phyloP scores from a whole-genome alignment of 2,888 invertebrate species.

The Agrochola macilenta region DNA sequence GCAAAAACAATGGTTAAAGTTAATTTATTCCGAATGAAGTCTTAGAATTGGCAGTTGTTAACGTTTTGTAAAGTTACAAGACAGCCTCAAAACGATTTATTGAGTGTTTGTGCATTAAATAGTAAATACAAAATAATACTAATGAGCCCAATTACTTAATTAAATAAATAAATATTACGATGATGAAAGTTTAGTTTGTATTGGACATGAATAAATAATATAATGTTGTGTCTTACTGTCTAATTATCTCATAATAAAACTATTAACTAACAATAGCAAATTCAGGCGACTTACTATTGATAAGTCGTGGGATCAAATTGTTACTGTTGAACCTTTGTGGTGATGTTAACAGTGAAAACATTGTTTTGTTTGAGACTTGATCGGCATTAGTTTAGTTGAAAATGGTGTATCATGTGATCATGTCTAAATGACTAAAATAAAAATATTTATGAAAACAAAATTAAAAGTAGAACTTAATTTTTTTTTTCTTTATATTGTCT shows the following conservation, averaged over 20 bases:
- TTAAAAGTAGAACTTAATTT: too few species aligned
- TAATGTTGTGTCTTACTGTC: background rate
- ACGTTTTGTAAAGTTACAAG: too few species aligned
- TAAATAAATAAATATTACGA: too few species aligned
- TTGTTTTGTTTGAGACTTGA: constrained; percentile 1
- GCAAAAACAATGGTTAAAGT: background rate
- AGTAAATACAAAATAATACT: background rate
- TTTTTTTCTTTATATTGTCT: too few species aligned
- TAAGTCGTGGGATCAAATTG: background rate
- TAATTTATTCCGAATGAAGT: background rate
- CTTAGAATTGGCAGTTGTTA: too few species aligned
- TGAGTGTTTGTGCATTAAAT: too few species aligned
- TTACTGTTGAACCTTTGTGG: background rate
- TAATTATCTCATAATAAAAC: constrained; percentile 22
- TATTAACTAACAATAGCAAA: background rate
- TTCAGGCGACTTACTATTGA: background rate
- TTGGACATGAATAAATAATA: background rate
- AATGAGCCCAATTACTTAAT: background rate
- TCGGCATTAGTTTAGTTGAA: background rate
- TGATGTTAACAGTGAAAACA: background rate
- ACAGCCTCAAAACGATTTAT: too few species aligned
- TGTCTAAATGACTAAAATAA: background rate
- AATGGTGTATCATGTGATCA: background rate
- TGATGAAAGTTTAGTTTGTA: background rate
- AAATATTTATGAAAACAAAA: background rate